These are phyloP conservation scores for Podarcis raffonei DNA, from an alignment of 2,113 vertebrate species.

Conservation along the genomic window DNA sequence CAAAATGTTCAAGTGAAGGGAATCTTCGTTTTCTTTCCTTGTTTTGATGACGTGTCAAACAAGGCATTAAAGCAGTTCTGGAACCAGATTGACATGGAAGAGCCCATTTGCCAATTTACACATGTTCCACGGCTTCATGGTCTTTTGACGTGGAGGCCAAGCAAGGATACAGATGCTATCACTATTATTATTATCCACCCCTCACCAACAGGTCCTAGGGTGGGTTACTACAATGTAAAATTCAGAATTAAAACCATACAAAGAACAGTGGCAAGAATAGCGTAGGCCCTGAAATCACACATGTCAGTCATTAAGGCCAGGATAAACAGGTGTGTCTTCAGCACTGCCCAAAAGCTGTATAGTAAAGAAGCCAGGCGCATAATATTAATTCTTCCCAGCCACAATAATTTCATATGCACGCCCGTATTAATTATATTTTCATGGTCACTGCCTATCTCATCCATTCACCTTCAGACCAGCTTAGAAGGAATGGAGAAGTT, in stretches of 20 bases:
- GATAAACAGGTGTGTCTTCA: no score
- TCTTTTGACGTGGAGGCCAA: neutral
- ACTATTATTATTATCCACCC: neutral
- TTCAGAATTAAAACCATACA: no score
- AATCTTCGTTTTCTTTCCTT: constrained; percentile 45
- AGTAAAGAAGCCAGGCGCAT: no score
- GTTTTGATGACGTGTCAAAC: constrained; percentile 47
- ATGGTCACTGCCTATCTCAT: neutral
- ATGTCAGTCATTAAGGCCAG: no score
- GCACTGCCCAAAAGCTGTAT: no score
- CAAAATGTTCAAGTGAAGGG: constrained; percentile 51
- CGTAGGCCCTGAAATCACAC: no score
- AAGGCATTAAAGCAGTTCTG: constrained; percentile 1
- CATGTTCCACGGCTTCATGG: fast-evolving
- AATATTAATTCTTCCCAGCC: no score
- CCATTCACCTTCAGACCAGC: neutral
- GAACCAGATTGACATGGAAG: neutral
- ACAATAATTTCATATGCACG: no score
- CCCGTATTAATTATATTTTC: neutral
- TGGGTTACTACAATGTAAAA: neutral
- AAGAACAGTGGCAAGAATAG: no score
- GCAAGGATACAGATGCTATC: neutral
- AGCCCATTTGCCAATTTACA: neutral
- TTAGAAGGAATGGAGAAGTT: neutral
- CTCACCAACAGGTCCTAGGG: neutral